Evolutionary conservation across 2,888 invertebrate genomes (phyloP), one percentile per base, ranked within the genome.

Genomic region (Augochlorella aurata): DNA sequence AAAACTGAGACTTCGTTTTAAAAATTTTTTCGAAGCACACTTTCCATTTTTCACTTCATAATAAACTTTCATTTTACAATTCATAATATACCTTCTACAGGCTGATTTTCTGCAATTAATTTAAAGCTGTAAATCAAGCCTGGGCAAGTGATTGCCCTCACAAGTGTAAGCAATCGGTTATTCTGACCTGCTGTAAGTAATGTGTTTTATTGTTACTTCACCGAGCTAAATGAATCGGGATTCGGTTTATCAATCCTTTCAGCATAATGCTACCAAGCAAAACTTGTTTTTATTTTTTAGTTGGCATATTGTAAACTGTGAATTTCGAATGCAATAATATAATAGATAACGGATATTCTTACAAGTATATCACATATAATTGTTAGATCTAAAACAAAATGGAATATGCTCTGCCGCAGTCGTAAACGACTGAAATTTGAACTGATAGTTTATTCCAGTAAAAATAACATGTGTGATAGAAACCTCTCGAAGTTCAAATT

Each of bases 51-150:
- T 38, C 38, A 38, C 38, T 38, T 38, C 38, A 38, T 38, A 1
- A 38, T 38, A 7, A 38, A 38, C 38, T 38, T 38, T 38, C 38
- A 38, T 38, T 38, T 38, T 38, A 38, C 1, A 38, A 38, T 38
- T 38, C 38, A 38, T 38, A 38, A 38, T 38, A 38, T 38, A 38
- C 79, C 85, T 88, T 85, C 89, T 79, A 45, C 76, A 77, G 58
- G 75, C 76, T 84, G 79, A 82, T 86, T 89, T 87, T 89, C 81
- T 85, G 61, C 44, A 24, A n/a, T 50, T 86, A 86, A 81, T 82
- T 74, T 88, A 87, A 82, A 79, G 77, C 79, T 83, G 83, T 38
- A 38, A 38, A 38, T 38, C 38, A 38, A 38, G 38, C 38, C 38
- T 38, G 38, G 38, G 7, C 3, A 38, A 38, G 4, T 38, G 38